A percentile compares a stretch with the other conserved stretches of the same genome.
These are phyloP conservation scores for Boleophthalmus pectinirostris DNA, from an alignment of 2,113 vertebrate genomes.

Conservation along the genomic window DNA sequence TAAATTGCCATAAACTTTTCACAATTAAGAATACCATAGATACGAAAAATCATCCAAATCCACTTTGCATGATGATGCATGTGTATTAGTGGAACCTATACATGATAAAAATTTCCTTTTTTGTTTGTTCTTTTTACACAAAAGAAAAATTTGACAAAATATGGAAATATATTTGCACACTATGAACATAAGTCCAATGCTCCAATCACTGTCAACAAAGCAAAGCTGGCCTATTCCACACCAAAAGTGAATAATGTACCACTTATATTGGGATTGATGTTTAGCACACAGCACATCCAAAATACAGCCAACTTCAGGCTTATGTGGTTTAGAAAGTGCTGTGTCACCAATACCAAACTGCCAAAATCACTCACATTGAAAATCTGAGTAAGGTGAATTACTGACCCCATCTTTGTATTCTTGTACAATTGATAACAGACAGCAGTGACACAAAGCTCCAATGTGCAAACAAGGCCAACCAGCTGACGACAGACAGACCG, in stretches of 20 bases:
- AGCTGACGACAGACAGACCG: slow-evolving; percentile 44
- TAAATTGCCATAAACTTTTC: no score
- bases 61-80: no score
- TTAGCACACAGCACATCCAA: background rate
- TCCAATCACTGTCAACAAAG: background rate
- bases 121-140: background rate
- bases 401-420: slow-evolving; percentile 1
- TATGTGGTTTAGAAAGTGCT: background rate
- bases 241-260: background rate
- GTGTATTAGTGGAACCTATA: no score
- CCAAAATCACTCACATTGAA: background rate
- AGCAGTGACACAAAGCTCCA: slow-evolving; percentile 10
- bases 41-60: no score
- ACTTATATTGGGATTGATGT: background rate
- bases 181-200: background rate
- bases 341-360: background rate
- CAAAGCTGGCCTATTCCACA: background rate
- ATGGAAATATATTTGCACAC: slow-evolving; percentile 8
- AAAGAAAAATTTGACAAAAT: background rate
- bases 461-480: slow-evolving; percentile 21
- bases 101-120: no score
- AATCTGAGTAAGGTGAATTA: background rate
- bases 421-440: slow-evolving; percentile 5
- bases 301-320: background rate
- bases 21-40: no score